These are phyloP conservation scores for Luidia sarsii DNA, from an alignment of 53 echinoderm and acorn worm species.

Conservation along the genomic window DNA sequence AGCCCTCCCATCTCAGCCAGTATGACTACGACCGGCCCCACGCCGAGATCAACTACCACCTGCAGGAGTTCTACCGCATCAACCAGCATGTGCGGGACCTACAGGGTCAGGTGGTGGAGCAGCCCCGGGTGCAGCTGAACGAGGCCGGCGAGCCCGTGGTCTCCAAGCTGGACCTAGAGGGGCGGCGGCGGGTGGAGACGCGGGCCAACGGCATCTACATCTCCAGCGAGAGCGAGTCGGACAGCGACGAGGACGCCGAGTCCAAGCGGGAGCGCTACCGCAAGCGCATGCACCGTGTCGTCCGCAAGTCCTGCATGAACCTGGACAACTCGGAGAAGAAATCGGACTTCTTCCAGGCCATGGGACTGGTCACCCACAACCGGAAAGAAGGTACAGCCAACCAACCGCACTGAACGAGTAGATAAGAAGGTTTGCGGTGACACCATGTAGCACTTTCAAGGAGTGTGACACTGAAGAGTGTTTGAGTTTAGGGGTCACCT, in stretches of 20 bases:
- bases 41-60: slow-evolving; percentile 69
- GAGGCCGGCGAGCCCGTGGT: slow-evolving; percentile 64
- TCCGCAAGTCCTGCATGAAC: slow-evolving; percentile 72
- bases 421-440: too few species aligned
- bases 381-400: slow-evolving; percentile 84
- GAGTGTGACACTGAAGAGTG: too few species aligned
- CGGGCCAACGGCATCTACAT: slow-evolving; percentile 86
- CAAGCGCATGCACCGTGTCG: slow-evolving; percentile 74
- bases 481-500: too few species aligned
- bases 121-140: slow-evolving; percentile 43
- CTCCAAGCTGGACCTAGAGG: slow-evolving; percentile 93
- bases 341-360: slow-evolving; percentile 67
- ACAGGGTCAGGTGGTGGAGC: slow-evolving; percentile 47
- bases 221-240: slow-evolving; percentile 93
- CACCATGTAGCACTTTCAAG: too few species aligned
- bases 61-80: slow-evolving; percentile 85
- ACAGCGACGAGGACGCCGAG: slow-evolving; percentile 87
- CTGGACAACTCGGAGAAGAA: slow-evolving; percentile 82
- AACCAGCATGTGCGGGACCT: slow-evolving; percentile 72
- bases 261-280: slow-evolving; percentile 81
- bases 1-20: slow-evolving; percentile 50
- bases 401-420: too few species aligned
- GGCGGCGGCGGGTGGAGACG: slow-evolving; percentile 59
- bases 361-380: slow-evolving; percentile 83
- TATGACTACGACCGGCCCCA: slow-evolving; percentile 67